Percentiles rank a stretch among this genome's conserved stretches.
phyloP scores from a whole-genome alignment of 2,797 vertebrate genomes.

The Enteromius afrohamiltoni region DNA sequence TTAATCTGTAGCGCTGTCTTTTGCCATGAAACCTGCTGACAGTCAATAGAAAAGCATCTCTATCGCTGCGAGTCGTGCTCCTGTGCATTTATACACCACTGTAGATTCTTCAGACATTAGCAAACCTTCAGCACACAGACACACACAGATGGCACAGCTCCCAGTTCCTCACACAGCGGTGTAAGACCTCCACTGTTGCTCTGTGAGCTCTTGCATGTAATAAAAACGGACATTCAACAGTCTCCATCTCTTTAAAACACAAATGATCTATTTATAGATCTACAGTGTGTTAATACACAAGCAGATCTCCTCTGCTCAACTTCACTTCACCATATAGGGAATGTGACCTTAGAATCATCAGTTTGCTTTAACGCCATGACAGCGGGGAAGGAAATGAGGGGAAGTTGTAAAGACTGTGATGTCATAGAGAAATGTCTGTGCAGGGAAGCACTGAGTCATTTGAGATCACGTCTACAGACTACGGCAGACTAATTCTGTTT shows the following conservation, averaged over 20 bases:
- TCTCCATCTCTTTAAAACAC: not conserved
- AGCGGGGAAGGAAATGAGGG: not conserved
- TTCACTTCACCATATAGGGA: conserved; percentile 54
- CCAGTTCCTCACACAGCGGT: conserved; percentile 14
- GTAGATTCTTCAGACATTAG: not conserved
- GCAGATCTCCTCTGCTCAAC: not conserved
- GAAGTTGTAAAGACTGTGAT: conserved; percentile 33
- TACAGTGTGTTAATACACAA: not conserved
- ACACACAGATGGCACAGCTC: conserved; percentile 18
- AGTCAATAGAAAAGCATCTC: no score
- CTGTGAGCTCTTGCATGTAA: conserved; percentile 1
- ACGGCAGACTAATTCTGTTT: conserved; percentile 5
- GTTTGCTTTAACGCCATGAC: not conserved
- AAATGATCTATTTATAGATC: not conserved
- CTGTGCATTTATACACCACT: no score
- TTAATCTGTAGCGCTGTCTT: no score
- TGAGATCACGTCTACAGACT: not conserved
- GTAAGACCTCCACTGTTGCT: conserved; percentile 13
- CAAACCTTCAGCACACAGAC: not conserved
- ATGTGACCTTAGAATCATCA: not conserved
- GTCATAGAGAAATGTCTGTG: conserved; percentile 30
- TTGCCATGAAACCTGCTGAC: no score
- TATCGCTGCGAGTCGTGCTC: no score
- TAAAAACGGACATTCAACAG: not conserved
- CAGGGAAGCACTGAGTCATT: conserved; percentile 34